Evolutionary conservation across 2,888 invertebrate species (phyloP), one percentile per base, ranked within the genome.

Genomic region (Scaptomyza reducta): DNA sequence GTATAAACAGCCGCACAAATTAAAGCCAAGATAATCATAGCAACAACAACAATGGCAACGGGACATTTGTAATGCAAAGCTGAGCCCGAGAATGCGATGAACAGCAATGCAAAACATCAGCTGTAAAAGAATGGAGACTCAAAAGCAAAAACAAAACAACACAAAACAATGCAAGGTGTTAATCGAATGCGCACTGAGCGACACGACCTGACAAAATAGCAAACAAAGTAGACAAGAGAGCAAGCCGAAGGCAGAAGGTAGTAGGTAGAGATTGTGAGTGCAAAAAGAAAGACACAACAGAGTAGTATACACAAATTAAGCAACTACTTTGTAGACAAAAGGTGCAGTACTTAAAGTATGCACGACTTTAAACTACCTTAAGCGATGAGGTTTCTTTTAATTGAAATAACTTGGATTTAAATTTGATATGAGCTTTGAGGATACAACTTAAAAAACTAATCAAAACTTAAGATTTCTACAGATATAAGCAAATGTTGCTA

Each of bases 1-100:
- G n/a, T n/a, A n/a, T n/a, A n/a, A 31, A 10, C 14, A 27, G 27
- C 11, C 42, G 54, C 25, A 59, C 70, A 87, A 85, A 86, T 82
- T 85, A 82, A 82, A 79, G 77, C 88, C 82, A 79, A 86, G 82
- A 87, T 87, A 86, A 83, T 86, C 82, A 56, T 63, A 66, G 58
- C 35, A 46, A 25, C 22, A 22, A 35, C 9, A 49, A 33, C 46
- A 41, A 54, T 33, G 40, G 50, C 42, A 77, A 74, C 77, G 70
- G 47, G 62, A 66, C 60, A 75, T 84, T 84, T 81, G 85, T 75
- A 68, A 87, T 87, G 82, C 83, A 79, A 82, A 87, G 47, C 47
- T 35, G 53, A 44, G 16, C 11, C 31, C 11, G n/a, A n/a, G n/a
- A n/a, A n/a, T n/a, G n/a, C n/a, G n/a, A 45, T 33, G 44, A 55